Evolutionary conservation across 2,113 vertebrate genomes (phyloP), one percentile per base, ranked within the genome.

Genomic region (Theropithecus gelada): DNA sequence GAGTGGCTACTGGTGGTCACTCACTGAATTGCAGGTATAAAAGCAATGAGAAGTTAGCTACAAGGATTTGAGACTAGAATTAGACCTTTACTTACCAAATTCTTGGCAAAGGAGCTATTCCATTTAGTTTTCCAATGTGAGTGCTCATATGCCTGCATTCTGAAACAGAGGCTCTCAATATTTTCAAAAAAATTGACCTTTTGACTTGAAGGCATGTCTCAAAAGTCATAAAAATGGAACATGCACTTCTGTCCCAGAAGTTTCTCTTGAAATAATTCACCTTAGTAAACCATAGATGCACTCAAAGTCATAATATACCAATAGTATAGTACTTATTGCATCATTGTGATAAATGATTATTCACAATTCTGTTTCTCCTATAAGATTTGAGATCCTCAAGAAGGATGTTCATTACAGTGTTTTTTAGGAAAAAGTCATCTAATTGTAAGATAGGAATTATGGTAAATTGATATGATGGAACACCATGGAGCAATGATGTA

Each of bases 221-320:
- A 93, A 48, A 95, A 88, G 20, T 85, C 38, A 48, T 84, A 76
- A 88, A 84, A 92, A 82, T 57, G n/a, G 17, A 61, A 16, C 7
- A 43, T 40, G 22, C 3, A 45, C 27, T 50, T 94, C 61, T 82
- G 35, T 83, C 16, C 22, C 82, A 55, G 52, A 10, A 35, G 7
- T 73, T 86, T 89, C 40, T 93, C 22, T 93, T 52, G 43, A 95
- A 78, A 79, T 27, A 93, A 88, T 93, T 96, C 22, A 88, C 2
- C 20, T 32, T 80, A 70, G n/a, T 30, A 55, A 96, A 6, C 45
- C 70, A 55, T 5, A 66, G 45, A 50, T 82, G 61, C 2, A 43
- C 3, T 86, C 30, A 61, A 85, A 83, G 1, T 4, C n/a, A 11
- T 79, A 22, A 20, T 81, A 1, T 75, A 80, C n/a, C 45, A 40